These are phyloP conservation scores for Thymallus thymallus DNA, from an alignment of 2,113 vertebrate species.

Conservation along the genomic window DNA sequence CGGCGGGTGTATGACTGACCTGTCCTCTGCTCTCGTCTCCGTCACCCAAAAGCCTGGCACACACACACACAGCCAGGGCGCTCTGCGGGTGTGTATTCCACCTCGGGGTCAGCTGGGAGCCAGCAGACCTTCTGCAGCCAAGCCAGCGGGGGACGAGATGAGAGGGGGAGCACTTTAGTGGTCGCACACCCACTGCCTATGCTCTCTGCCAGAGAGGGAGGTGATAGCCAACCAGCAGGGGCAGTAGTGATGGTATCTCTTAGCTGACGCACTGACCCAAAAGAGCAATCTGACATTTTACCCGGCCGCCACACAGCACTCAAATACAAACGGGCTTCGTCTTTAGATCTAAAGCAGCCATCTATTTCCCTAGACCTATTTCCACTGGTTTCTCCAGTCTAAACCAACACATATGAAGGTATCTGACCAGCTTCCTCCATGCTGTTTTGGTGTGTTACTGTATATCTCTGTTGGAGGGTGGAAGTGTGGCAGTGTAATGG, in stretches of 20 bases:
- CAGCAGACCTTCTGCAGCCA: constrained; percentile 40
- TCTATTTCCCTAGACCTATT: too few relatives aligned
- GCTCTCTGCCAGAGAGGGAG: neutral
- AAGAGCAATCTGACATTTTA: too few relatives aligned
- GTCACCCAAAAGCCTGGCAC: constrained; percentile 47
- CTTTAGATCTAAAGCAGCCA: too few relatives aligned
- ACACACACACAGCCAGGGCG: too few relatives aligned
- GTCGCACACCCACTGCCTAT: too few relatives aligned
- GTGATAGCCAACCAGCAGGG: neutral
- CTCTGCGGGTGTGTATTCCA: constrained; percentile 42
- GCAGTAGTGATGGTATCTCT: neutral
- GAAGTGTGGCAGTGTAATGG: constrained; percentile 9
- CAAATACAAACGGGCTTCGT: too few relatives aligned
- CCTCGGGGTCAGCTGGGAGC: constrained; percentile 46
- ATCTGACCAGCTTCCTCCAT: too few relatives aligned
- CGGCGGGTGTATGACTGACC: constrained; percentile 39
- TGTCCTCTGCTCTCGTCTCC: constrained; percentile 28
- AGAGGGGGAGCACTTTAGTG: neutral
- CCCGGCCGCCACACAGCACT: neutral
- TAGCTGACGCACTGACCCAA: neutral
- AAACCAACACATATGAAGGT: too few relatives aligned
- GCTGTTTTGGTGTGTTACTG: neutral
- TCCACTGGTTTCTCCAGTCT: too few relatives aligned
- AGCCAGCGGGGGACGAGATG: constrained; percentile 21
- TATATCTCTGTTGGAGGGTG: neutral